Conservation (phyloP, 2,797 vertebrate species). For the Hozukius guyotensis region DNA sequence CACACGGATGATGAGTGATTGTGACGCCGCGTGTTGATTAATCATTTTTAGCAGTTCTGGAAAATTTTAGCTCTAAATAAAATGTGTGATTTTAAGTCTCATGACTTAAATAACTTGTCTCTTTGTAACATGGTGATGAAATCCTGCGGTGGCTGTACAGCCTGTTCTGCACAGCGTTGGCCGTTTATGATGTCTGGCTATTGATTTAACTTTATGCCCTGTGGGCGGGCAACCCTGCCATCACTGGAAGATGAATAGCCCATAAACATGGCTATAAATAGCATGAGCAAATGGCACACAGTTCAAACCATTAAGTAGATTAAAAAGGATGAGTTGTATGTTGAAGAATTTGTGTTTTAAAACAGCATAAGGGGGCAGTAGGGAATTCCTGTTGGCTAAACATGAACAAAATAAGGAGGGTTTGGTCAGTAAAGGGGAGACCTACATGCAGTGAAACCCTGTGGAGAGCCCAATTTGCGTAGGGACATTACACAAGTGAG, state of each 20-base stretch:
- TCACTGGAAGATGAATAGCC: background rate
- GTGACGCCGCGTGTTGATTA: background rate
- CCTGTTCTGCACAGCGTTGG: background rate
- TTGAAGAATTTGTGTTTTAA: background rate
- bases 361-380: background rate
- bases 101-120: background rate
- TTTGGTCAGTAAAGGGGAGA: conserved; percentile 13
- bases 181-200: conserved; percentile 68
- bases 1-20: background rate
- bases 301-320: background rate
- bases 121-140: background rate
- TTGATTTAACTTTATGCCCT: conserved; percentile 61
- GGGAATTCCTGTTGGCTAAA: conserved; percentile 26
- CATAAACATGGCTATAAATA: background rate
- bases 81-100: background rate
- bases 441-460: background rate
- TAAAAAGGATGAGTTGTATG: background rate
- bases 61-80: background rate
- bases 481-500: background rate
- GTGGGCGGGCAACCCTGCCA: background rate
- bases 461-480: conserved; percentile 39
- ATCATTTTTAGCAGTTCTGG: background rate
- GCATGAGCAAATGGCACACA: background rate
- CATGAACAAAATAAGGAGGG: conserved; percentile 21
- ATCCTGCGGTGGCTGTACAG: background rate